Base-by-base conservation (phyloP, 2,888 invertebrate genomes). In the Cataglyphis livida region DNA sequence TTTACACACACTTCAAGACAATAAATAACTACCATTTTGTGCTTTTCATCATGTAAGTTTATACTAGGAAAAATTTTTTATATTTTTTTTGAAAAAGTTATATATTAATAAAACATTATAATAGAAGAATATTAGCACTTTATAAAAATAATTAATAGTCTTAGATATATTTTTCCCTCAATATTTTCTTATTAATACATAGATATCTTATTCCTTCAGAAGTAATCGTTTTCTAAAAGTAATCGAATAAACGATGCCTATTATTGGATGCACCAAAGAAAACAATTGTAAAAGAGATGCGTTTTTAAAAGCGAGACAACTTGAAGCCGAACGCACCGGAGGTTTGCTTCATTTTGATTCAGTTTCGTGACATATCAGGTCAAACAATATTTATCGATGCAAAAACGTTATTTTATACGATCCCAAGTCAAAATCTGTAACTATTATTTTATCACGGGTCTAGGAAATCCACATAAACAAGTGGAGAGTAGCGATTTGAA, bases 191-290 rank as follows among this genome's bases (percentile, higher is more conserved):
- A 28, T 61, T 59, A 21, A 59, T 21, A 54, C 5, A 32, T 0
- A 35, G 10, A 4, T 28, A 35, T 35, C 10, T 44, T 21, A 15
- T 41, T 62, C 9, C 32, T 44, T 21, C 44, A 44, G 61, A 62
- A 59, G n/a, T 12, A 64, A 21, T 21, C 21, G 0, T 21, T 10
- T 15, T 32, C 25, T 28, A 61, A 15, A 57, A 25, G 21, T 32
- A 12, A 38, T 18, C 32, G 7, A 66, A 86, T 32, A 28, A 70
- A 79, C 81, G 59, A 92, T 91, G 92, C 81, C 91, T 54, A 78
- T 90, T 82, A 88, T 91, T 79, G 93, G 93, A 70, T 93, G 93
- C 68, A 92, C 92, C 25, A 88, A 85, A 41, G 92, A 92, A 41
- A 85, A 92, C 83, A 93, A 93, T 90, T 93, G 93, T 85, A 90